A percentile compares a stretch with the other conserved stretches of the same genome.
Conservation (phyloP, 2,113 vertebrate species). For the Elaphurus davidianus region DNA sequence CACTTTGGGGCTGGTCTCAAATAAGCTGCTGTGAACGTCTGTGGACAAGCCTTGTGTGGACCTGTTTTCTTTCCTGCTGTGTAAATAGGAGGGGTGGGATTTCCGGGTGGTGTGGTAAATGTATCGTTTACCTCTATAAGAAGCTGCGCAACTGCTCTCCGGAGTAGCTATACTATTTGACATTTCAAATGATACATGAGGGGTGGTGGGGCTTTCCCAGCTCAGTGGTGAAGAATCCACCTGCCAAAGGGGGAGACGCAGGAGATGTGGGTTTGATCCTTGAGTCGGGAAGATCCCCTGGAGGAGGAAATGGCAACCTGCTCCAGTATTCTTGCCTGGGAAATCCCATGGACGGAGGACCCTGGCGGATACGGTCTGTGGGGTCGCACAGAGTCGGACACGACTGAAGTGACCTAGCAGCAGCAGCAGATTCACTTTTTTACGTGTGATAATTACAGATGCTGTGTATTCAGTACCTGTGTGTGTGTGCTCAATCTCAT, state of each 20-base stretch:
- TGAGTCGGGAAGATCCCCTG: neutral
- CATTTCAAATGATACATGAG: neutral
- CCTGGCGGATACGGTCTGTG: rapidly evolving
- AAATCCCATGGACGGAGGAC: neutral
- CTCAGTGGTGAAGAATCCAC: neutral
- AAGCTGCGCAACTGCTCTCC: neutral
- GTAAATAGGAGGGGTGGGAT: neutral
- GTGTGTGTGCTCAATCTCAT: neutral
- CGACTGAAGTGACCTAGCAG: neutral
- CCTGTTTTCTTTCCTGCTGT: neutral
- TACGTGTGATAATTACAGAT: neutral
- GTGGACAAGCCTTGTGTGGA: neutral
- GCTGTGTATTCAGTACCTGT: neutral
- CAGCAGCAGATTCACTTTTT: neutral
- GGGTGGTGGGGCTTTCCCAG: neutral
- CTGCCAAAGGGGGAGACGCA: neutral
- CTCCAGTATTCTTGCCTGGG: neutral
- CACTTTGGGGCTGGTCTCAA: neutral
- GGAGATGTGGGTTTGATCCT: neutral
- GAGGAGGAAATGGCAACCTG: neutral
- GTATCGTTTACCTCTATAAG: neutral
- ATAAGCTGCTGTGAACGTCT: neutral
- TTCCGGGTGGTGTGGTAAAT: neutral
- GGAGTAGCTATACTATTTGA: neutral
- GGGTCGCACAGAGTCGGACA: neutral